phyloP scores from a whole-genome alignment of 2,888 invertebrate genomes.

The Dynastes hyllus region DNA sequence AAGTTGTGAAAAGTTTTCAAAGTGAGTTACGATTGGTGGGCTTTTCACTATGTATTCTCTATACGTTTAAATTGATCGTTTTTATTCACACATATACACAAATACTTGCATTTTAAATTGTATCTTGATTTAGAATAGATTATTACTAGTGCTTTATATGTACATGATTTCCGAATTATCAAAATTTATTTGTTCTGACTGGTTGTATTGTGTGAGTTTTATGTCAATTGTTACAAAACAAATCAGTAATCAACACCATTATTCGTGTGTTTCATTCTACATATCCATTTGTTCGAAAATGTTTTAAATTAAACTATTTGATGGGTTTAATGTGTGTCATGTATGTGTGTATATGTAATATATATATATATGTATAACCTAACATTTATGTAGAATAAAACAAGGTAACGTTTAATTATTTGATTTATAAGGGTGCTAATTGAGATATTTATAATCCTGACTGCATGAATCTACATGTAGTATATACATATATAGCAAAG shows the following conservation, averaged over 20 bases:
- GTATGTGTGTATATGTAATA: constrained; percentile 8
- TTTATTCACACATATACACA: background rate
- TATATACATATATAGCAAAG: background rate
- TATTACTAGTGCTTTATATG: background rate
- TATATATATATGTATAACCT: background rate
- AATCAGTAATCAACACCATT: constrained; percentile 36
- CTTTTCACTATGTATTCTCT: constrained; percentile 14
- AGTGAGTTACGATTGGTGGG: constrained; percentile 39
- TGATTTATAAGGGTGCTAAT: constrained; percentile 12
- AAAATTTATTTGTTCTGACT: constrained; percentile 1
- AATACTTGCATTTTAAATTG: constrained; percentile 6
- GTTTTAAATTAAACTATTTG: constrained; percentile 36
- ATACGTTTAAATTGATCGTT: background rate
- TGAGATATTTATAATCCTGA: background rate
- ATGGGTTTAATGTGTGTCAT: constrained; percentile 14
- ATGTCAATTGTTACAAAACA: constrained; percentile 1
- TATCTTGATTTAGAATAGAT: constrained; percentile 24
- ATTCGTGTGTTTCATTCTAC: constrained; percentile 13
- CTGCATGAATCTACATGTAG: too few species aligned
- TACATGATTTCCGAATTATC: background rate
- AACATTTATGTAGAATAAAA: background rate
- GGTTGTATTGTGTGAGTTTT: background rate
- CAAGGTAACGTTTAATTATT: constrained; percentile 28
- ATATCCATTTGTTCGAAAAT: constrained; percentile 10
- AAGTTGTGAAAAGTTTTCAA: constrained; percentile 43